Percentiles rank a stretch among this genome's conserved stretches.
These are phyloP conservation scores for Dryococelus australis DNA, from an alignment of 2,888 invertebrate species.

Conservation along the genomic window DNA sequence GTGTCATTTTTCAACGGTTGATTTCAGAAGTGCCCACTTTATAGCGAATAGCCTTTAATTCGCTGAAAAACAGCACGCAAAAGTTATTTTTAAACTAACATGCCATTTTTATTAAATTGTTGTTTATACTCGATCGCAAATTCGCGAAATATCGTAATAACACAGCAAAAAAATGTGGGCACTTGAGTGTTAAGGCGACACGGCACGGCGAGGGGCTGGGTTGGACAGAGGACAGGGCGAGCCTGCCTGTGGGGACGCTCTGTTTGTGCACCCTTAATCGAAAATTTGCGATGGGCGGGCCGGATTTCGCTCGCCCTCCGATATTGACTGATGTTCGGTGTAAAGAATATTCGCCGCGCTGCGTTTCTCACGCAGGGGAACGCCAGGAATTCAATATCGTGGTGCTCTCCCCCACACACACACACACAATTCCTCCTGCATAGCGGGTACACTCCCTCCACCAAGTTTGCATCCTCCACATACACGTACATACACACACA, in stretches of 20 bases:
- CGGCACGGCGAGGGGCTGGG: too few species aligned
- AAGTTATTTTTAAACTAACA: too few species aligned
- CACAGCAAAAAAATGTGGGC: too few species aligned
- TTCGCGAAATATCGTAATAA: too few species aligned
- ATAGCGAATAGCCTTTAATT: too few species aligned
- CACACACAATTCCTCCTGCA: not conserved
- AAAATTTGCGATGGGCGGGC: not conserved
- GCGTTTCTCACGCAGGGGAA: slow-evolving; percentile 16
- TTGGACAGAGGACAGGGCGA: too few species aligned
- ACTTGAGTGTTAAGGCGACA: too few species aligned
- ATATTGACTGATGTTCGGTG: slow-evolving; percentile 16
- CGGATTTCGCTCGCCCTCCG: not conserved
- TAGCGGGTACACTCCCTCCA: not conserved
- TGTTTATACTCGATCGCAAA: too few species aligned
- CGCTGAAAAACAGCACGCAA: too few species aligned
- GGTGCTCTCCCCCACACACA: not conserved
- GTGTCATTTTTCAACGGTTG: too few species aligned
- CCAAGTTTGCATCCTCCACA: not conserved
- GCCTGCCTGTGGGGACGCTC: not conserved
- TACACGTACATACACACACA: not conserved
- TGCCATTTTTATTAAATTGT: too few species aligned
- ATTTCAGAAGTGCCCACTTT: too few species aligned
- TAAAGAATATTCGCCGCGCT: not conserved
- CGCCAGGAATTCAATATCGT: not conserved
- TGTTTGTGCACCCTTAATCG: not conserved